Evolutionary conservation across 2,113 vertebrate species (phyloP).

Genomic region (Dromiciops gliroides): DNA sequence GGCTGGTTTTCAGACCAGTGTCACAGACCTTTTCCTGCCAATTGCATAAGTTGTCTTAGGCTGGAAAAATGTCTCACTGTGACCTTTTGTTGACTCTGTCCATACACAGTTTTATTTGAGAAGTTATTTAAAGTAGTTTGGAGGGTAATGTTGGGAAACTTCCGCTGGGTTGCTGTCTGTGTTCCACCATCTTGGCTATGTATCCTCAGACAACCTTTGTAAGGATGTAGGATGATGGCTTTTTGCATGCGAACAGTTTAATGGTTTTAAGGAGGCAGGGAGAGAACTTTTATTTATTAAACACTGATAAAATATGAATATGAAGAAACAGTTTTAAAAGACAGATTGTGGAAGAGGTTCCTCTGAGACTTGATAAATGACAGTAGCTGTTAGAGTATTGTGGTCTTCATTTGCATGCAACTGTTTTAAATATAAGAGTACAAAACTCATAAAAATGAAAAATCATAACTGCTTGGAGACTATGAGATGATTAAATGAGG

Average conservation of each 20-base stretch:
- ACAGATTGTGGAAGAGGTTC: not conserved
- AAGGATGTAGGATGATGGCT: not conserved
- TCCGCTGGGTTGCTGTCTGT: not conserved
- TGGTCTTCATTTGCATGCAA: not conserved
- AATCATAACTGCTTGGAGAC: not conserved
- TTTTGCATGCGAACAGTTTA: not conserved
- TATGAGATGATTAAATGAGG: not conserved
- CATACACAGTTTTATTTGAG: not conserved
- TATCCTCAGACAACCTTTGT: not conserved
- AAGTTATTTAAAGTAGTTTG: not conserved
- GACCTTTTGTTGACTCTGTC: not conserved
- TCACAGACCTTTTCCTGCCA: not conserved
- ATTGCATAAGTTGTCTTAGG: not conserved
- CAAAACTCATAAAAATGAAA: not conserved
- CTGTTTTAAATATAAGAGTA: not conserved
- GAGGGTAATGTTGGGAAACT: not conserved
- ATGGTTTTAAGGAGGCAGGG: not conserved
- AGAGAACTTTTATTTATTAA: not conserved
- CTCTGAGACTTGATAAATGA: not conserved
- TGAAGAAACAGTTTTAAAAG: not conserved
- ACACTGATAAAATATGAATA: not conserved
- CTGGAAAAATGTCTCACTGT: not conserved
- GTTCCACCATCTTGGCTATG: fast-evolving
- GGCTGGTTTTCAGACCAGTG: not conserved
- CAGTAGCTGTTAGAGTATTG: not conserved